Evolutionary conservation across 2,797 vertebrate genomes (phyloP).

Genomic region (Labeo calbasu): DNA sequence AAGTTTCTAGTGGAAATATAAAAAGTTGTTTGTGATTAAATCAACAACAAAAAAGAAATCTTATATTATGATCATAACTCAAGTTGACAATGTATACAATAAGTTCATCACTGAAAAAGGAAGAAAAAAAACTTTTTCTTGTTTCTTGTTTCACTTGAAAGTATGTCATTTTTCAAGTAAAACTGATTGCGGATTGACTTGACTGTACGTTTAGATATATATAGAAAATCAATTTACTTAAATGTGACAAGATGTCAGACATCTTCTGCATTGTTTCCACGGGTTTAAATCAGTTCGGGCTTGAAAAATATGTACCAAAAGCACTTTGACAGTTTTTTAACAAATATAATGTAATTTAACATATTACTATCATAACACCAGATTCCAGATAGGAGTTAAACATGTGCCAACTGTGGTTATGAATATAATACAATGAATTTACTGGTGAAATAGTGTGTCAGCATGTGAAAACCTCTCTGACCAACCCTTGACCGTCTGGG

Average conservation of each 20-base stretch:
- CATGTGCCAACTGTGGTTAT: too few species aligned
- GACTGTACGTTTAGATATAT: background rate
- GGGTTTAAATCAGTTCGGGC: too few species aligned
- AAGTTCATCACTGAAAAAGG: background rate
- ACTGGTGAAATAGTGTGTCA: too few species aligned
- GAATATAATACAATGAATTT: too few species aligned
- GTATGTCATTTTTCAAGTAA: background rate
- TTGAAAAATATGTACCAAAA: too few species aligned
- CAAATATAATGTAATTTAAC: too few species aligned
- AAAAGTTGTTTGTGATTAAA: background rate
- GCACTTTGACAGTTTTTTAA: too few species aligned
- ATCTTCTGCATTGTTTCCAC: too few species aligned
- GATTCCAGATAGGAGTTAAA: too few species aligned
- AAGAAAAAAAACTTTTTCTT: background rate
- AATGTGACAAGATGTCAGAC: background rate
- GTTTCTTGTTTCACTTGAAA: background rate
- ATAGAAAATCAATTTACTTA: background rate
- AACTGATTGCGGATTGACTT: background rate
- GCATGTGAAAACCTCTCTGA: background rate
- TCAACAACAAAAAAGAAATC: background rate
- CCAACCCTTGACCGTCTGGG: background rate
- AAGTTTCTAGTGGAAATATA: slow-evolving; percentile 2
- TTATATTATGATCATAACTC: background rate
- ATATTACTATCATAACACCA: too few species aligned
- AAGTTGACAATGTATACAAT: background rate